phyloP scores from a whole-genome alignment of 2,797 vertebrate genomes.

The Brachyrhaphis roseni region DNA sequence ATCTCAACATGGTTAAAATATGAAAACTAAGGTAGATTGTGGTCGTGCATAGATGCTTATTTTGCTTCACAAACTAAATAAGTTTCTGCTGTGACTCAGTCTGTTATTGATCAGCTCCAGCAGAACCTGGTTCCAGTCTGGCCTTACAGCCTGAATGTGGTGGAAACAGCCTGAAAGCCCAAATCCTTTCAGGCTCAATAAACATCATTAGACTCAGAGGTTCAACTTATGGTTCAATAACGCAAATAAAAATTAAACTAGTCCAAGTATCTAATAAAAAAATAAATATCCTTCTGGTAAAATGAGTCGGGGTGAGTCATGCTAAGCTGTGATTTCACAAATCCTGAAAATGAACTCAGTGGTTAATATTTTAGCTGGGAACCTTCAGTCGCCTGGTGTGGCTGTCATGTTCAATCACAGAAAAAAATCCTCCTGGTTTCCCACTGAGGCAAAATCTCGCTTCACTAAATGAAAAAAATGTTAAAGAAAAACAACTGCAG shows the following conservation, averaged over 20 bases:
- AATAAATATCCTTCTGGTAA: not conserved
- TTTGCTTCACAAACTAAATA: not conserved
- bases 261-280: not conserved
- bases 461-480: conserved; percentile 45
- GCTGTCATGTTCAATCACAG: conserved; percentile 52
- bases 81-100: not conserved
- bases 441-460: conserved; percentile 39
- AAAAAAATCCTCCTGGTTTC: conserved; percentile 35
- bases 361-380: conserved; percentile 48
- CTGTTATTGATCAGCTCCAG: not conserved
- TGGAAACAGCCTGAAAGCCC: not conserved
- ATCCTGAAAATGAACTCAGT: conserved; percentile 17
- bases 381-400: conserved; percentile 21
- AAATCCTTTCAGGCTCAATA: too few relatives aligned
- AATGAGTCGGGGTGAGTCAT: not conserved
- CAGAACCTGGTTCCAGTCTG: not conserved
- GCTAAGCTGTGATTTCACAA: not conserved
- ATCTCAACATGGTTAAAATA: not conserved
- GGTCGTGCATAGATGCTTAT: too few relatives aligned
- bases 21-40: not conserved
- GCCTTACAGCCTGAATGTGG: not conserved
- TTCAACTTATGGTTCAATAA: not conserved
- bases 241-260: not conserved
- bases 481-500: conserved; percentile 34
- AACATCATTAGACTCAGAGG: not conserved